Evolutionary conservation across 2,888 invertebrate species (phyloP), one percentile per base, ranked within the genome.

Genomic region (Tetanocera ferruginea): DNA sequence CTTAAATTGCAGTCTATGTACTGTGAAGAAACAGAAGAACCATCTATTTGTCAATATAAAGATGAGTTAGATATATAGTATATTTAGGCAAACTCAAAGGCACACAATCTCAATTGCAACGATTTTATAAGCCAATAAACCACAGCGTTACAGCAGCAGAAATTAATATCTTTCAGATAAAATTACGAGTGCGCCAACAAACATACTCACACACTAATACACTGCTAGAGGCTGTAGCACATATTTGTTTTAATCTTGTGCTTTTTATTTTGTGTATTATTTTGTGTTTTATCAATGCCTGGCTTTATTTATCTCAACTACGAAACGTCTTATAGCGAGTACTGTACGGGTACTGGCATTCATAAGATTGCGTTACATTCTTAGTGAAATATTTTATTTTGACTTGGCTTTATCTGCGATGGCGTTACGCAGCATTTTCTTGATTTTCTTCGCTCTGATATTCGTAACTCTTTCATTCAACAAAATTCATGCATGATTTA

Each of bases 91-190:
- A 3, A 14, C 5, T 66, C 34, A 66, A 9, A 3, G 2, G 19
- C n/a, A 66, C 19, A 19, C 9, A 55, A 69, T 69, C 51, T 51
- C 69, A 69, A 51, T 69, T 51, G 69, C 49, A 69, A 69, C 51
- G 69, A 17, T 69, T 66, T 69, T 69, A 49, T 28, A 51, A 51
- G 25, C 49, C 69, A 69, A 69, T 69, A 69, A 66, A 69, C 69
- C 69, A 51, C 69, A 69, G 43, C 51, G 49, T 23, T 14, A 25
- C 19, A 34, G 28, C 43, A 49, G 49, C n/a, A 23, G 51, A 69
- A 51, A 69, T 69, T 69, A 69, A 69, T 69, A 51, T 69, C 51
- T 51, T 17, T 49, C 23, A 51, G 69, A 69, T 69, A 69, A 14
- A 17, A 67, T 69, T 69, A n/a, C 51, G 17, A 49, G 8, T 31